These are phyloP conservation scores for Falco berigora DNA, from an alignment of 2,797 vertebrate species.

Conservation along the genomic window DNA sequence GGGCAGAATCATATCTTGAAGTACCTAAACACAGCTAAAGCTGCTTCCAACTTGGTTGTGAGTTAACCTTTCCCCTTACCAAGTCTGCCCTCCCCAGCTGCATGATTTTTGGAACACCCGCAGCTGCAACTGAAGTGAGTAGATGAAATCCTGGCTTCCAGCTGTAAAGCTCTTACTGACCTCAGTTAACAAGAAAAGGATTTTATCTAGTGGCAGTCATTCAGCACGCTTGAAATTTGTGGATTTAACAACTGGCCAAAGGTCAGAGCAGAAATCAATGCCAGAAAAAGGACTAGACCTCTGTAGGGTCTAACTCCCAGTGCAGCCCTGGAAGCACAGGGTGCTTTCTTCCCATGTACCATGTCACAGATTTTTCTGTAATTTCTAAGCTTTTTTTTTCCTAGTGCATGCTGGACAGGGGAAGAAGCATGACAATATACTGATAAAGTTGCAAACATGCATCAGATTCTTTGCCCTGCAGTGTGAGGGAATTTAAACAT, in stretches of 20 bases:
- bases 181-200: not conserved
- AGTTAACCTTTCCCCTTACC: not conserved
- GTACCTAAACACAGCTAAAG: not conserved
- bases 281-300: not conserved
- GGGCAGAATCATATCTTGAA: not conserved
- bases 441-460: constrained; percentile 5
- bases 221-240: constrained; percentile 2
- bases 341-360: not conserved
- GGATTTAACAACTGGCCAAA: not conserved
- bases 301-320: not conserved
- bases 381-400: not conserved
- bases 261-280: constrained; percentile 11
- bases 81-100: not conserved
- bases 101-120: not conserved
- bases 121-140: not conserved
- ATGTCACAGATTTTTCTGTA: not conserved
- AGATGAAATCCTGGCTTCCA: constrained; percentile 12
- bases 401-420: not conserved
- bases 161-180: constrained; percentile 12
- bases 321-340: not conserved
- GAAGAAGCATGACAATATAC: not conserved
- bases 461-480: not conserved
- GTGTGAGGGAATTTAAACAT: not conserved
- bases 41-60: not conserved
- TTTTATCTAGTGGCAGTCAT: not conserved